Evolutionary conservation across 1,140 invertebrate genomes (phyloP).

Genomic region (Trichonephila inaurata): DNA sequence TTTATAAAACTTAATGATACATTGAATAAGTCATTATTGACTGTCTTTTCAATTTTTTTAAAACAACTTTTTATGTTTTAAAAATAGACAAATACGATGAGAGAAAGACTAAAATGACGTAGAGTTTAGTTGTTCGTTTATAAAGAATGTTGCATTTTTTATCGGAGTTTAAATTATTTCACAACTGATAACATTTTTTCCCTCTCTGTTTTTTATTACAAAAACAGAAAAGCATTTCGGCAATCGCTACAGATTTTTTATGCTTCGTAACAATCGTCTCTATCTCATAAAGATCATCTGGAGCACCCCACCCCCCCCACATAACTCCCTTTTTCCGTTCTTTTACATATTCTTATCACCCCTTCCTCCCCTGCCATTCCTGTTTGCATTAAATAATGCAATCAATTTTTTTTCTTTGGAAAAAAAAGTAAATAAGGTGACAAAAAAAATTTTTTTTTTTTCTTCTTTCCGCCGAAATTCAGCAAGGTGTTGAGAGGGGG

Average conservation of each 20-base stretch:
- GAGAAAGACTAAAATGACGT: too few species aligned
- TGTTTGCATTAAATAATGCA: constrained; percentile 63
- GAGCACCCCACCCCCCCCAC: neutral
- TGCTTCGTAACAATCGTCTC: neutral
- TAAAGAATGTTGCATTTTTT: neutral
- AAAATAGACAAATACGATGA: too few species aligned
- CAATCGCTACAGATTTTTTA: neutral
- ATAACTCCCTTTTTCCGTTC: neutral
- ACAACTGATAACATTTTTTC: neutral
- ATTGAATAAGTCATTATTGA: too few species aligned
- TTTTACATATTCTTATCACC: neutral
- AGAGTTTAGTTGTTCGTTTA: neutral
- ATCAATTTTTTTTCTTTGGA: constrained; percentile 50
- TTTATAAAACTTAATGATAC: too few species aligned
- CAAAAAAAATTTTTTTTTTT: constrained; percentile 14
- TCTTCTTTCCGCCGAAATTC: neutral
- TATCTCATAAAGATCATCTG: constrained; percentile 14
- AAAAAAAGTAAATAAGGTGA: constrained; percentile 23
- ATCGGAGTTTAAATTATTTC: neutral
- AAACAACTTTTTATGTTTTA: too few species aligned
- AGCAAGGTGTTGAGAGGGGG: neutral
- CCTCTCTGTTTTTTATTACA: neutral
- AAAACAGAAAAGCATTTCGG: neutral
- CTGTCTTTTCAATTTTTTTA: too few species aligned
- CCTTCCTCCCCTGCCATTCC: neutral